These are phyloP conservation scores for Hypsopygia costalis DNA, from an alignment of 2,888 invertebrate genomes.

Conservation along the genomic window DNA sequence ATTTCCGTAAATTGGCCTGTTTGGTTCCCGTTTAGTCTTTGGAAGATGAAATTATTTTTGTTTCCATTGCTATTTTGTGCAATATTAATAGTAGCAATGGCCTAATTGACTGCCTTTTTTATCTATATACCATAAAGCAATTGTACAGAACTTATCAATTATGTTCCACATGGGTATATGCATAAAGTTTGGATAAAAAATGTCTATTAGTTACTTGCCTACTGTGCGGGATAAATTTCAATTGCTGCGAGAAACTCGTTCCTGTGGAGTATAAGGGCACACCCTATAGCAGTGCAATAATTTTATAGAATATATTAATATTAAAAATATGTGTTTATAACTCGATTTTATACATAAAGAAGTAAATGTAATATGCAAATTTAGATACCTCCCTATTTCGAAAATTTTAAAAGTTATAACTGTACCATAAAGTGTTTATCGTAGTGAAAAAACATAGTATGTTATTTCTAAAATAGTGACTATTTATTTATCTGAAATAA, in stretches of 20 bases:
- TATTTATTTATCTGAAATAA: slow-evolving; percentile 69
- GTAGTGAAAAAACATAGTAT: slow-evolving; percentile 49
- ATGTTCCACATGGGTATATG: no score
- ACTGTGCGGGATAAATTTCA: no score
- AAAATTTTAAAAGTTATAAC: slow-evolving; percentile 39
- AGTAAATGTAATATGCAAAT: slow-evolving; percentile 23
- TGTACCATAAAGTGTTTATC: slow-evolving; percentile 52
- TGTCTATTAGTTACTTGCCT: no score
- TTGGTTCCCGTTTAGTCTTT: no score
- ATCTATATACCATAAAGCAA: no score
- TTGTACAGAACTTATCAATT: no score
- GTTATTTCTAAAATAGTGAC: slow-evolving; percentile 44
- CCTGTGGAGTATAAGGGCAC: neutral
- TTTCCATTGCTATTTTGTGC: no score
- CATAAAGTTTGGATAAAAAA: no score
- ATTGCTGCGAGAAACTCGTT: neutral
- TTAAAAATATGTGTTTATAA: slow-evolving; percentile 24
- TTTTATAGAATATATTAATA: slow-evolving; percentile 28
- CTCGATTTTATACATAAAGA: slow-evolving; percentile 29
- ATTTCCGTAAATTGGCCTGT: no score
- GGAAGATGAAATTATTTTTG: no score
- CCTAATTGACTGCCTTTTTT: no score
- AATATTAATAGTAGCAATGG: no score
- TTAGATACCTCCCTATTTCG: slow-evolving; percentile 26
- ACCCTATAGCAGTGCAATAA: slow-evolving; percentile 37